These are phyloP conservation scores for Syngnathus floridae DNA, from an alignment of 2,113 vertebrate genomes.

Conservation along the genomic window DNA sequence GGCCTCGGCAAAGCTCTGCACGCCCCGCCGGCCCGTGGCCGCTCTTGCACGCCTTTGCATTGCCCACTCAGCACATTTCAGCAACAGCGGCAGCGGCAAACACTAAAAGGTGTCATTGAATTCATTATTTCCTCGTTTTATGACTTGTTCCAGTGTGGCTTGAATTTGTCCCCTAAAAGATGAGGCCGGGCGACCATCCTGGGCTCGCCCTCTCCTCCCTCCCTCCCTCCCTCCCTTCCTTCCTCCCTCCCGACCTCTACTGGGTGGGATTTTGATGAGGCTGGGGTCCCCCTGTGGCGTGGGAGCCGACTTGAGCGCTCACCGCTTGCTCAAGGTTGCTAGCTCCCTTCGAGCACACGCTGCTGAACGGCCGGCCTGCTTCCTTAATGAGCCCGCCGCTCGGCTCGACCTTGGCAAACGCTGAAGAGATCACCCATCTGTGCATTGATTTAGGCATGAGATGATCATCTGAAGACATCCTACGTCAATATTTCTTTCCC, in stretches of 20 bases:
- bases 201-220: conserved; percentile 46
- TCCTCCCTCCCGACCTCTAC: conserved; percentile 39
- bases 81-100: conserved; percentile 54
- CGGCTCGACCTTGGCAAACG: conserved; percentile 57
- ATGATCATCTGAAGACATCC: conserved; percentile 67
- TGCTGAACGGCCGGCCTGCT: conserved; percentile 50
- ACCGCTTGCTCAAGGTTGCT: conserved; percentile 71
- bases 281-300: conserved; percentile 59
- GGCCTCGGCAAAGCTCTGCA: conserved; percentile 57
- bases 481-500: conserved; percentile 57
- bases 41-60: conserved; percentile 38
- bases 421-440: conserved; percentile 54
- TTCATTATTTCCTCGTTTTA: conserved; percentile 76
- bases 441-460: conserved; percentile 68
- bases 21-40: conserved; percentile 58
- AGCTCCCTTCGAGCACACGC: conserved; percentile 18
- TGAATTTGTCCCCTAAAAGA: conserved; percentile 75
- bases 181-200: conserved; percentile 40
- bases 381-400: conserved; percentile 61
- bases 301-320: conserved; percentile 64
- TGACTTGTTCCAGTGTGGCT: conserved; percentile 70
- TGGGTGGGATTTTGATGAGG: conserved; percentile 59
- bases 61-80: conserved; percentile 73
- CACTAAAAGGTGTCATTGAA: conserved; percentile 76
- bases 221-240: conserved; percentile 56